Evolutionary conservation across 2,113 vertebrate genomes (phyloP), one percentile per base, ranked within the genome.

Genomic region (Nannobrachium achirus): DNA sequence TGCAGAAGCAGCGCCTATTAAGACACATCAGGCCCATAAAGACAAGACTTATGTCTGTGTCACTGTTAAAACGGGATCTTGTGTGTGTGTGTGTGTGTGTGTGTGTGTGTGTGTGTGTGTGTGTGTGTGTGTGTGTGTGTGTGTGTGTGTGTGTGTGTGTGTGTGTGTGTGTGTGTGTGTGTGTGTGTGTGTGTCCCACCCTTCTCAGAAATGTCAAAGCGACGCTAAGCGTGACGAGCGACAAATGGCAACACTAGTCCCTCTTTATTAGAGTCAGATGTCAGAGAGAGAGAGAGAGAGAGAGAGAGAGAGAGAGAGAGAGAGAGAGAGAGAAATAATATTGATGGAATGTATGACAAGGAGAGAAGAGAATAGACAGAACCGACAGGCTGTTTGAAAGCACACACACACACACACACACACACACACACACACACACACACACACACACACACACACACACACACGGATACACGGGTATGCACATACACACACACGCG

Each of bases 251-350:
- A 4, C 25, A 33, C 25, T 33, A 33, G 25, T 33, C 25, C 2
- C 25, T 33, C 6, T 33, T 33, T 33, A 33, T 33, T 33, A 33
- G 25, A 33, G 6, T 33, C 25, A 33, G 25, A 33, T 33, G 25
- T 4, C 3, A 33, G 25, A 33, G 25, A 33, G 25, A 33, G 25
- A 33, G 25, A 33, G 25, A 33, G 25, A 33, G 25, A 33, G 10
- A 18, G 18, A 11, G 51, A 10, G 56, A n/a, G 7, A 15, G 38
- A 1, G 7, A 41, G 20, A 11, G 33, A 58, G 56, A 39, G 49
- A 25, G 65, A 66, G 63, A 52, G 50, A 75, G 60, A 56, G 42
- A 46, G 49, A 74, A 16, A 61, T 78, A 72, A 59, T 16, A 33
- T 5, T 33, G 25, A 33, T 33, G 6, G 6, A 33, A 33, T 33